phyloP scores from a whole-genome alignment of 2,888 invertebrate genomes.

The Ornithoptera priamus region DNA sequence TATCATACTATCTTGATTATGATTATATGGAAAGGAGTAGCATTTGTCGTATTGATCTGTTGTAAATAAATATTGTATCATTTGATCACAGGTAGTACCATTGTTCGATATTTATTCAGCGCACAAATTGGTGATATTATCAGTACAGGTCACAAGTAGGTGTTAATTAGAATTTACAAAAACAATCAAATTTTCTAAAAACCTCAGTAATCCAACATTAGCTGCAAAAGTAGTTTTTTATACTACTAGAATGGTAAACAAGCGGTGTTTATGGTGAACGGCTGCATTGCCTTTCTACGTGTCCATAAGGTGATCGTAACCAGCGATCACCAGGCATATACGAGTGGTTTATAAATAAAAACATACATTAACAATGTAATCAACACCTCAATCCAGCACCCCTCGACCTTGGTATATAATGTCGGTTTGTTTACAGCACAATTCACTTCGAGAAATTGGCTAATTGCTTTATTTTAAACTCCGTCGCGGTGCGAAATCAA shows the following conservation, averaged over 20 bases:
- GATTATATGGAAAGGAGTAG: neutral
- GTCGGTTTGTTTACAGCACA: slow-evolving; percentile 12
- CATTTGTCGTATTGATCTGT: neutral
- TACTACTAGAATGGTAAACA: too few species aligned
- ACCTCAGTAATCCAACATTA: too few species aligned
- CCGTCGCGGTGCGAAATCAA: slow-evolving; percentile 23
- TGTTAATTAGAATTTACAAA: too few species aligned
- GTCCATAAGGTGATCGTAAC: too few species aligned
- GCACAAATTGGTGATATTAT: neutral
- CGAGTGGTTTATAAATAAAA: neutral
- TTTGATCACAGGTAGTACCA: neutral
- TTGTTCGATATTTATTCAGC: neutral
- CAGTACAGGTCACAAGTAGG: too few species aligned
- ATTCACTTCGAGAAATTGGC: slow-evolving; percentile 22
- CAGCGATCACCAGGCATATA: too few species aligned
- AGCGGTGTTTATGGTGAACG: too few species aligned
- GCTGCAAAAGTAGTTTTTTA: too few species aligned
- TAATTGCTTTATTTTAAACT: slow-evolving; percentile 29
- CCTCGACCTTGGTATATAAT: slow-evolving; percentile 11
- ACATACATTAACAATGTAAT: slow-evolving; percentile 1
- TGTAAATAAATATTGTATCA: neutral
- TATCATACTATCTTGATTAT: slow-evolving; percentile 3
- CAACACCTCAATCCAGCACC: neutral
- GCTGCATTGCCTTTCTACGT: too few species aligned
- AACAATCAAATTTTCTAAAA: too few species aligned